A percentile compares a stretch with the other conserved stretches of the same genome.
These are phyloP conservation scores for Lypha dubia DNA, from an alignment of 2,888 invertebrate genomes.

Conservation along the genomic window DNA sequence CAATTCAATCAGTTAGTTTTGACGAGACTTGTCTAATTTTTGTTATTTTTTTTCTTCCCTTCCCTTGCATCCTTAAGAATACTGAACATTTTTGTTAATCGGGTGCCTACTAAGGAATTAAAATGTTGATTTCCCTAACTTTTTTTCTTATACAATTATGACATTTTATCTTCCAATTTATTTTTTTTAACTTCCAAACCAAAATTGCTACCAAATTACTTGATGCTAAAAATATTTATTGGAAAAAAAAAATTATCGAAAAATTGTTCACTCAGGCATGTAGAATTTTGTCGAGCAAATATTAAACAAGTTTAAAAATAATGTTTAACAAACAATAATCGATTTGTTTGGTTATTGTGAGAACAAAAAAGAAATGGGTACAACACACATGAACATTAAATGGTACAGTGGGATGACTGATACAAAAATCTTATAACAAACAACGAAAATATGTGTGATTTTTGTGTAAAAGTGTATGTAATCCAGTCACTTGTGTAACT, in stretches of 20 bases:
- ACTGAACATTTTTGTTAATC: no score
- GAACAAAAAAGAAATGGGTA: not conserved
- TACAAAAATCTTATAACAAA: not conserved
- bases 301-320: conserved; percentile 29
- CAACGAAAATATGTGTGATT: no score
- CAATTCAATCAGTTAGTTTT: no score
- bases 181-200: not conserved
- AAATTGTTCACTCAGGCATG: conserved; percentile 51
- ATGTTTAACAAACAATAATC: conserved; percentile 28
- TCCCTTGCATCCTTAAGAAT: no score
- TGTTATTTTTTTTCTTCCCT: no score
- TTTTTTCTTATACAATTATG: not conserved
- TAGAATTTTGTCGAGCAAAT: conserved; percentile 4
- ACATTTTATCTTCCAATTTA: not conserved
- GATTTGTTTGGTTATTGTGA: not conserved
- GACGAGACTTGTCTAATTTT: no score
- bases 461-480: no score
- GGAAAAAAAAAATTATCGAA: conserved; percentile 33
- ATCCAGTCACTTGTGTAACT: no score
- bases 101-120: not conserved
- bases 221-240: conserved; percentile 39
- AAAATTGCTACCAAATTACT: conserved; percentile 2
- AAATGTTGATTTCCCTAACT: not conserved
- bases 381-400: not conserved
- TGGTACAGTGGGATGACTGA: not conserved